A percentile compares a stretch with the other conserved stretches of the same genome.
Evolutionary conservation across 2,797 vertebrate species (phyloP).

Genomic region (Protonibea diacanthus): DNA sequence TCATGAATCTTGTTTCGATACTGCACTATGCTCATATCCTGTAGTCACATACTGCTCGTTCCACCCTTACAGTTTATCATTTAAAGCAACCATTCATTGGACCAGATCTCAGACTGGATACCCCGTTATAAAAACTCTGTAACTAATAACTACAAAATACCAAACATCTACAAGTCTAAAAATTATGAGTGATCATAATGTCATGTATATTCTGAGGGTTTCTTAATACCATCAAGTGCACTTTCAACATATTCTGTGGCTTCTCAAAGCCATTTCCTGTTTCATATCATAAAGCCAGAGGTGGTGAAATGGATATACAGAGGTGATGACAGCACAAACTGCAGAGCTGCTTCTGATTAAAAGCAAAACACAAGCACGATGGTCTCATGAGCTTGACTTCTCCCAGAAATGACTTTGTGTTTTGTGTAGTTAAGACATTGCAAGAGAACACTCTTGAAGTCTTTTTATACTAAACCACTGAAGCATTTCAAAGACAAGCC

Average conservation of each 20-base stretch:
- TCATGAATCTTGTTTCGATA: neutral
- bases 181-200: neutral
- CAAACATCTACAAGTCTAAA: neutral
- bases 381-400: neutral
- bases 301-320: neutral
- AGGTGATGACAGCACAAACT: neutral
- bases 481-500: too few relatives aligned
- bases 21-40: neutral
- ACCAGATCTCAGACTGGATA: neutral
- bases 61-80: neutral
- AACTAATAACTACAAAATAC: neutral
- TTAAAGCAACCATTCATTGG: neutral
- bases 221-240: neutral
- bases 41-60: neutral
- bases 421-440: too few relatives aligned
- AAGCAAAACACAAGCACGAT: neutral
- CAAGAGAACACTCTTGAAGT: neutral
- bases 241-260: conserved; percentile 21
- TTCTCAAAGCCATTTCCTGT: conserved; percentile 44
- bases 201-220: neutral
- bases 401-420: neutral
- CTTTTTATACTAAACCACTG: neutral
- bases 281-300: neutral
- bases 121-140: neutral
- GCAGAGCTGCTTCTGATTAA: neutral